Evolutionary conservation across 2,113 vertebrate genomes (phyloP).

Genomic region (Pteropus alecto): DNA sequence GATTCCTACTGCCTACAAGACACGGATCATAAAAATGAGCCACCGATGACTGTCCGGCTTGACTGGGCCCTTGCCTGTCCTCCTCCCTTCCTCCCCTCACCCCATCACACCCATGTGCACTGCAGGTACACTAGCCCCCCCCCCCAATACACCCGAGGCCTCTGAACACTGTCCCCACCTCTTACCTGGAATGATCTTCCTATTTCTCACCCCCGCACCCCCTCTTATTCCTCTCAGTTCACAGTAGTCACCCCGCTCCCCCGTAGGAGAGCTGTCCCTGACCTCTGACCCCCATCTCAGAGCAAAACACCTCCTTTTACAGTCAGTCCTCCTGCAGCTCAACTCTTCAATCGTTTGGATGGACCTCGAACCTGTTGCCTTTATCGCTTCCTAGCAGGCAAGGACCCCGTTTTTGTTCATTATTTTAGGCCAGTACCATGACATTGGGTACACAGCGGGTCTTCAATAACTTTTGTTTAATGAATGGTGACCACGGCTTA

Average conservation of each 20-base stretch:
- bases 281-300: not conserved
- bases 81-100: not conserved
- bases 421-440: too few relatives aligned
- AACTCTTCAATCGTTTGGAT: accelerated
- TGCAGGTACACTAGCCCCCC: not conserved
- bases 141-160: not conserved
- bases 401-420: not conserved
- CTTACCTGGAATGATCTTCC: not conserved
- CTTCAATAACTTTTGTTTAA: not conserved
- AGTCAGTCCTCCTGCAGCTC: not conserved
- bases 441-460: not conserved
- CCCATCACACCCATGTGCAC: not conserved
- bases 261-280: not conserved
- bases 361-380: not conserved
- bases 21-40: too few relatives aligned
- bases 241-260: too few relatives aligned
- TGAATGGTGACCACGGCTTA: not conserved
- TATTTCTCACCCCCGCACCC: accelerated
- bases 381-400: too few relatives aligned
- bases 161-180: not conserved
- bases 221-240: not conserved
- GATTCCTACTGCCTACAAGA: not conserved
- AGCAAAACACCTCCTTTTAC: not conserved
- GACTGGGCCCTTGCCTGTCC: not conserved
- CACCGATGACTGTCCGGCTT: not conserved